Base-by-base conservation (phyloP, 2,888 invertebrate species). In the Phasia obesa region DNA sequence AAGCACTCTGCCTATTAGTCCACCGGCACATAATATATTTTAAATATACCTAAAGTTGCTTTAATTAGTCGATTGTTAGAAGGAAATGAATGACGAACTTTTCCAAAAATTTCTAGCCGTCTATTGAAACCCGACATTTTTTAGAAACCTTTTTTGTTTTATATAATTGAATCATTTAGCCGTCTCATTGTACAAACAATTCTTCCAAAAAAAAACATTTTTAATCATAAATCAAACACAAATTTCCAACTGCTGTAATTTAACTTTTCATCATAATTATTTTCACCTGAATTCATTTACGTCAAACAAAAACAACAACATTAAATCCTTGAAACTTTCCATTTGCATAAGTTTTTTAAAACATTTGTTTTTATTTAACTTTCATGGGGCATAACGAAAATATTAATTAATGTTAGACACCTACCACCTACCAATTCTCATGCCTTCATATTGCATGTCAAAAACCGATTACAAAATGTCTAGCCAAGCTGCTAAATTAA, bases 391-490 rank as follows among this genome's bases (percentile, higher is more conserved):
- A 55, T 47, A 49, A 25, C 4, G 17, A 47, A 65, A 65, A 64
- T 55, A 55, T 59, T 57, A 75, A 75, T 74, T 64, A 64, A 35
- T 55, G 17, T 23, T 17, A 67, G 57, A 65, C 53, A 55, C n/a
- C n/a, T n/a, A n/a, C n/a, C 55, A 42, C 44, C 57, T 47, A 23
- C 9, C 23, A 57, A 57, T 47, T 44, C n/a, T 21, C 25, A 31
- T 57, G 55, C 23, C 25, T 70, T 71, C 44, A 51, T 19, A 31
- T 73, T 67, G 74, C 82, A 82, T 82, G 82, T 64, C 35, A 59
- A 69, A 70, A 57, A 38, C 25, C 82, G 69, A 74, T 82, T 78
- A 74, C 44, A 51, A 57, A 70, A 53, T 57, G 82, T 77, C 82
- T 82, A 73, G 82, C 77, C 82, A 74, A 42, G n/a, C 21, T 25